Evolutionary conservation across 2,888 invertebrate genomes (phyloP).

Genomic region (Parthenolecanium corni): DNA sequence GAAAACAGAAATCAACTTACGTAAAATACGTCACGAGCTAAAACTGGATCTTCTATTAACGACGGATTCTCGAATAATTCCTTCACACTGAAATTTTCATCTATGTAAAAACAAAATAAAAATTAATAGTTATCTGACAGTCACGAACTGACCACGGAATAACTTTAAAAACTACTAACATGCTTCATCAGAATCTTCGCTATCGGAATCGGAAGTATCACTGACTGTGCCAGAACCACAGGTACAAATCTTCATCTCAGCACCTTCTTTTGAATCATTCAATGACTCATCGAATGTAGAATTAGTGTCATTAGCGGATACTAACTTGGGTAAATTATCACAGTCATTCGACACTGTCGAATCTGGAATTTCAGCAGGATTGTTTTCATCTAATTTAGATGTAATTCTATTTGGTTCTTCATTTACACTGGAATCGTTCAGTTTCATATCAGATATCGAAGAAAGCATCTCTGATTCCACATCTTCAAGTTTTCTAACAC

Average conservation of each 20-base stretch:
- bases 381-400: too few species aligned
- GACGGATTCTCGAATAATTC: conserved; percentile 18
- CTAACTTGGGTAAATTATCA: too few species aligned
- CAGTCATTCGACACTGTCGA: too few species aligned
- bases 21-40: conserved; percentile 6
- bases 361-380: too few species aligned
- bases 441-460: too few species aligned
- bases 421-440: too few species aligned
- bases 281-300: background rate
- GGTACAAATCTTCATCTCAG: background rate
- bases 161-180: background rate
- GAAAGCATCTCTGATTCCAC: too few species aligned
- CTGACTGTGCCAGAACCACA: background rate
- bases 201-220: background rate
- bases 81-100: conserved; percentile 4
- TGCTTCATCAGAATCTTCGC: conserved; percentile 2
- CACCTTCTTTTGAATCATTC: background rate
- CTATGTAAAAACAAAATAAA: too few species aligned
- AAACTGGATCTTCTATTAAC: conserved; percentile 9
- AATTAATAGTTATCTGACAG: background rate
- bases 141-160: background rate
- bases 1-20: background rate
- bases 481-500: too few species aligned
- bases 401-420: too few species aligned
- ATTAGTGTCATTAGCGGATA: too few species aligned